Evolutionary conservation across 2,888 invertebrate species (phyloP).

Genomic region (Pachydiplax longipennis): DNA sequence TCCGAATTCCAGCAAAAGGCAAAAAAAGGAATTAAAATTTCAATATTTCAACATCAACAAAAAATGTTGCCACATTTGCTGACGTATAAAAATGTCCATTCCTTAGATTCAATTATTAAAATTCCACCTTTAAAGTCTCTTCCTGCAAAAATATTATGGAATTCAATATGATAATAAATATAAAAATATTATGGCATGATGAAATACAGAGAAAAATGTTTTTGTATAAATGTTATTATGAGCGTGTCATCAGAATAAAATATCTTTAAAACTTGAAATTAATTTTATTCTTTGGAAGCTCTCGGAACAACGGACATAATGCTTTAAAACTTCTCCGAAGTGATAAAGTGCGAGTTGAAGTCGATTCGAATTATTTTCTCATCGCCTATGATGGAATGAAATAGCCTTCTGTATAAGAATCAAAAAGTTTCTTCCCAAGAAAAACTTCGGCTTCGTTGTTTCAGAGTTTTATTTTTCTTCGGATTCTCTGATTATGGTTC

Average conservation of each 20-base stretch:
- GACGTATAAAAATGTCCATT: too few relatives aligned
- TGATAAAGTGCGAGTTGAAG: neutral
- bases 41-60: too few relatives aligned
- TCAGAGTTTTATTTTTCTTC: neutral
- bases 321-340: neutral
- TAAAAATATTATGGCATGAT: too few relatives aligned
- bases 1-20: too few relatives aligned
- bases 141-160: too few relatives aligned
- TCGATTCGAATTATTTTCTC: neutral
- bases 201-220: too few relatives aligned
- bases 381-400: neutral
- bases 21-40: too few relatives aligned
- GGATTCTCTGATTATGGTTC: neutral
- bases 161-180: too few relatives aligned
- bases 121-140: too few relatives aligned
- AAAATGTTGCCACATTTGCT: too few relatives aligned
- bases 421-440: neutral
- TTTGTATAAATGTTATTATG: too few relatives aligned
- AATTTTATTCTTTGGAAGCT: neutral
- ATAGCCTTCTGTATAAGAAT: neutral
- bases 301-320: neutral
- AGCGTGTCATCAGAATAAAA: neutral
- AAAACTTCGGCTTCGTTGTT: neutral
- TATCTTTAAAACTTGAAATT: neutral
- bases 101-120: too few relatives aligned